These are phyloP conservation scores for Verasper variegatus DNA, from an alignment of 2,113 vertebrate species.

Conservation along the genomic window DNA sequence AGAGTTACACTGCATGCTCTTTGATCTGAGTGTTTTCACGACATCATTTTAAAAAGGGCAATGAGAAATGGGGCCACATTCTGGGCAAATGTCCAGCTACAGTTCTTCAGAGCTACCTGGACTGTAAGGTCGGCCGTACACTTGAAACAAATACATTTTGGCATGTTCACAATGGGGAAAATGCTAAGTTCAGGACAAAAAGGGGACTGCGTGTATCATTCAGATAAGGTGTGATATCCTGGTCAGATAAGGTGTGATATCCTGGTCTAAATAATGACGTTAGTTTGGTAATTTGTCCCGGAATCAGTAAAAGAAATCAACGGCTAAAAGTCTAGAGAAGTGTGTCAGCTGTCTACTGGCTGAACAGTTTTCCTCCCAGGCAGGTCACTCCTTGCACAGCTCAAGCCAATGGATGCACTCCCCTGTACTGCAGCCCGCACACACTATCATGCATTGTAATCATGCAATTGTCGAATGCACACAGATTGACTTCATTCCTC, in stretches of 20 bases:
- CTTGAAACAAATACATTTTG: constrained; percentile 31
- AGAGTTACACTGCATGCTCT: background rate
- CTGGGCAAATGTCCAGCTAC: constrained; percentile 36
- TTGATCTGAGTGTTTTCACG: constrained; percentile 29
- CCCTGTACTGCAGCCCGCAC: no score
- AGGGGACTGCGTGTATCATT: background rate
- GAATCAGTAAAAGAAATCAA: background rate
- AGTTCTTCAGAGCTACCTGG: constrained; percentile 42
- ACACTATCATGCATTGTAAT: no score
- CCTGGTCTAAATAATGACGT: background rate
- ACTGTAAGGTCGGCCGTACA: background rate
- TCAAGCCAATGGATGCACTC: no score
- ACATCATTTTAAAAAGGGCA: constrained; percentile 45
- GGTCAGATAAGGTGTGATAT: background rate
- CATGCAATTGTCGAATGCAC: no score
- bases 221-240: background rate
- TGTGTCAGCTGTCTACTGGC: constrained; percentile 19
- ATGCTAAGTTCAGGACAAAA: constrained; percentile 6
- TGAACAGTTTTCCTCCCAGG: constrained; percentile 7
- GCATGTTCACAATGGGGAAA: constrained; percentile 5
- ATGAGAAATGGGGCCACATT: constrained; percentile 11
- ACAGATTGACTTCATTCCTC: no score
- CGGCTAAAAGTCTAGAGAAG: constrained; percentile 7
- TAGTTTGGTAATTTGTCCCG: background rate
- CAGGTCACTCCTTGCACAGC: background rate